These are phyloP conservation scores for Baryphthengus martii DNA, from an alignment of 2,113 vertebrate species.

Conservation along the genomic window DNA sequence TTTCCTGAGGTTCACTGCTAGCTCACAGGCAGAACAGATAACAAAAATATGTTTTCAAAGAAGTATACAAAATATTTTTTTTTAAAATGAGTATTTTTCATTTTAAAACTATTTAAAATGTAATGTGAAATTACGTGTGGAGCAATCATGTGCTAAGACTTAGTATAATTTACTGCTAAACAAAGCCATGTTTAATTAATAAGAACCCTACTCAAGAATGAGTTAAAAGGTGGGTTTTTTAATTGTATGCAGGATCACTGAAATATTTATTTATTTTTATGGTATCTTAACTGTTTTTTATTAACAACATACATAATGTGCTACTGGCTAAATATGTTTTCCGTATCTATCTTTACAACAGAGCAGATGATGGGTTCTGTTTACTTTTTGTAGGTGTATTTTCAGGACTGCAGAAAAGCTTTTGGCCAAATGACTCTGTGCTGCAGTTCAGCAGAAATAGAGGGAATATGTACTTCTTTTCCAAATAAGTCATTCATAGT, in stretches of 20 bases:
- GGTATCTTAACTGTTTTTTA: not conserved
- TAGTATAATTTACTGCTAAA: not conserved
- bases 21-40: rapidly evolving
- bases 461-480: not conserved
- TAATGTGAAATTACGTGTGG: not conserved
- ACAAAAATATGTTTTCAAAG: not conserved
- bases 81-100: not conserved
- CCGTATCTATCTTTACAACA: not conserved
- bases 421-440: not conserved
- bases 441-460: not conserved
- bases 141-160: not conserved
- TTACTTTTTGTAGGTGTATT: not conserved
- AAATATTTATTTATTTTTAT: not conserved
- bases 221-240: not conserved
- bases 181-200: not conserved
- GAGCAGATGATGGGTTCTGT: not conserved
- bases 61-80: not conserved
- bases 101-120: not conserved
- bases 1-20: not conserved
- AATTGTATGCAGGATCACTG: not conserved
- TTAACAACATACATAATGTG: not conserved
- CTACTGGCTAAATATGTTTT: not conserved
- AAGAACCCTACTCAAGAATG: not conserved
- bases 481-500: not conserved
- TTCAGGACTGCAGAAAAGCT: not conserved